phyloP scores from a whole-genome alignment of 2,888 invertebrate genomes.

The Aphidius colemani region DNA sequence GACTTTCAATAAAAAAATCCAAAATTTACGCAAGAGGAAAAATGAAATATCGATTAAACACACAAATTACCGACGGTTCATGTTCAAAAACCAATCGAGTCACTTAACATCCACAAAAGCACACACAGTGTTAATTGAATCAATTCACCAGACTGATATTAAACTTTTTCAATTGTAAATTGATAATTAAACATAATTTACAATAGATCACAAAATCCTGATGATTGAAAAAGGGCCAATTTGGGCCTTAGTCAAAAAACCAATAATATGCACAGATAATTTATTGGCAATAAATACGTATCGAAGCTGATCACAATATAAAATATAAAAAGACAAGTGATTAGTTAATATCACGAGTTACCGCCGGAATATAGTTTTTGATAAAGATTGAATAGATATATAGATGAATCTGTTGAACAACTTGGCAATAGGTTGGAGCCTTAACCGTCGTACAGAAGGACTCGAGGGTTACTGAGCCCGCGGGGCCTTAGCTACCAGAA shows the following conservation, averaged over 20 bases:
- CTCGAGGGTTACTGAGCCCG: slow-evolving; percentile 61
- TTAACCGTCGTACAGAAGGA: slow-evolving; percentile 58
- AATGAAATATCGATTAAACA: slow-evolving; percentile 1
- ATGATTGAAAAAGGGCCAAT: too few relatives aligned
- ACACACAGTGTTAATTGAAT: background rate
- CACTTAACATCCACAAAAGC: background rate
- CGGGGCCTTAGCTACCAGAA: slow-evolving; percentile 60
- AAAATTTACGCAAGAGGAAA: background rate
- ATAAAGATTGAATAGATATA: slow-evolving; percentile 40
- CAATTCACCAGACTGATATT: too few relatives aligned
- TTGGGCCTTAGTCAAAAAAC: too few relatives aligned
- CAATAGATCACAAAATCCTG: too few relatives aligned
- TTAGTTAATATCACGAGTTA: slow-evolving; percentile 39
- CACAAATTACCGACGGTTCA: slow-evolving; percentile 20
- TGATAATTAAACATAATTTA: too few relatives aligned
- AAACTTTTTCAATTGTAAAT: too few relatives aligned
- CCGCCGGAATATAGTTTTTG: slow-evolving; percentile 49
- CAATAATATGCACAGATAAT: background rate
- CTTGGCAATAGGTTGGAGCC: slow-evolving; percentile 46
- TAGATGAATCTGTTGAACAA: background rate
- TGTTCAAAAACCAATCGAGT: background rate
- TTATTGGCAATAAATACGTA: background rate
- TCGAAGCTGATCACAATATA: slow-evolving; percentile 2
- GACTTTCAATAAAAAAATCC: background rate
- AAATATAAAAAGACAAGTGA: slow-evolving; percentile 23